Evolutionary conservation across 2,797 vertebrate species (phyloP).

Genomic region (Steatocranus sp.): DNA sequence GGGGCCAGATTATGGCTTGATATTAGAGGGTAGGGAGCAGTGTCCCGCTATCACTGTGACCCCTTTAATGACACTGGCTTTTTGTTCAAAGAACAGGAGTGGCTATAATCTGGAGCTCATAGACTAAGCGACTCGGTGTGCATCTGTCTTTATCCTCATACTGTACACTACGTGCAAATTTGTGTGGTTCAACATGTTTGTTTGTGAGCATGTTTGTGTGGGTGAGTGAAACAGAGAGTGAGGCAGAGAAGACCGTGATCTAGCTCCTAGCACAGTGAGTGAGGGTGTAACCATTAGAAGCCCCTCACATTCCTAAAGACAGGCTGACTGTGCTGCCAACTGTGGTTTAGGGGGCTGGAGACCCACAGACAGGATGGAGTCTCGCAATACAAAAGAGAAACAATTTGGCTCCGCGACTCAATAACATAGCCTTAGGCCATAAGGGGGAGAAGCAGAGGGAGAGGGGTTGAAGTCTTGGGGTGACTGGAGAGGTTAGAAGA

Average conservation of each 20-base stretch:
- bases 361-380: conserved; percentile 85
- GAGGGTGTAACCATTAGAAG: conserved; percentile 76
- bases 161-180: conserved; percentile 9
- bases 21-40: conserved; percentile 38
- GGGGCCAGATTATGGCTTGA: conserved; percentile 51
- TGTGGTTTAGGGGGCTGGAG: conserved; percentile 80
- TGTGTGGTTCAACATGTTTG: conserved; percentile 42
- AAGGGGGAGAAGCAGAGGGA: conserved; percentile 46
- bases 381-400: conserved; percentile 81
- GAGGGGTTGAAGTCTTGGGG: conserved; percentile 55
- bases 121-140: conserved; percentile 45
- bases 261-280: conserved; percentile 53
- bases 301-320: conserved; percentile 74
- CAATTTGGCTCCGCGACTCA: conserved; percentile 78
- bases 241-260: conserved; percentile 57
- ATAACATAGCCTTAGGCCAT: conserved; percentile 71
- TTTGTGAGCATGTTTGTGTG: conserved; percentile 54
- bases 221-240: conserved; percentile 15
- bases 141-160: neutral
- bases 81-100: conserved; percentile 59
- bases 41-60: conserved; percentile 58
- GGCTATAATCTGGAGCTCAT: conserved; percentile 41
- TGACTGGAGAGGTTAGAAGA: conserved; percentile 65
- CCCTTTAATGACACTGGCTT: conserved; percentile 52
- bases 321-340: conserved; percentile 75